These are phyloP conservation scores for Seira musarum DNA, from an alignment of 2,888 invertebrate species.

Conservation along the genomic window DNA sequence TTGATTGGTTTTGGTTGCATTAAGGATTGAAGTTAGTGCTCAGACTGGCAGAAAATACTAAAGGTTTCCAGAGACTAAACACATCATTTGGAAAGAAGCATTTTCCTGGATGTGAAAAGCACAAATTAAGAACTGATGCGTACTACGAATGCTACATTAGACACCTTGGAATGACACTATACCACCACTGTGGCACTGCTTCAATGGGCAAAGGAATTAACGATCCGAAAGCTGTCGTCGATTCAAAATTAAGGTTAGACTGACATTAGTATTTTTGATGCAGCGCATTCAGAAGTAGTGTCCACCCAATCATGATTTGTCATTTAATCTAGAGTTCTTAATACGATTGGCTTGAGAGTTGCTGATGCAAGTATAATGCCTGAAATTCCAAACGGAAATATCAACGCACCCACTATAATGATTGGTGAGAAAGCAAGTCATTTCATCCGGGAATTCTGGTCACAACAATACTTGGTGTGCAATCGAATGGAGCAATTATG, in stretches of 20 bases:
- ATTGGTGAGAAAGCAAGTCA: constrained; percentile 63
- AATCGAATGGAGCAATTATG: background rate
- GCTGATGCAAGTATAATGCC: constrained; percentile 51
- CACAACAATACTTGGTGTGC: background rate
- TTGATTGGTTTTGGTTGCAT: background rate
- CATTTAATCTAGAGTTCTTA: constrained; percentile 35
- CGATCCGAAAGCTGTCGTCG: constrained; percentile 66
- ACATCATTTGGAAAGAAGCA: background rate
- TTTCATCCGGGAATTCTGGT: constrained; percentile 58
- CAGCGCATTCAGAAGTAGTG: too few relatives aligned
- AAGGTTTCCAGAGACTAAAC: constrained; percentile 30
- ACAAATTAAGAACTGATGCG: constrained; percentile 15
- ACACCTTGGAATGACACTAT: constrained; percentile 76
- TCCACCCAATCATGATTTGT: too few relatives aligned
- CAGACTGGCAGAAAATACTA: constrained; percentile 51
- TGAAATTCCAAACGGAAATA: constrained; percentile 39
- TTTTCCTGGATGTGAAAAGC: constrained; percentile 46
- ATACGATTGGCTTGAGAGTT: constrained; percentile 38
- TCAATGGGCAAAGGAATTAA: constrained; percentile 75
- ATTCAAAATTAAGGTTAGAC: constrained; percentile 66
- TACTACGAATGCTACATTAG: constrained; percentile 53
- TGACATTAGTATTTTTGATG: background rate
- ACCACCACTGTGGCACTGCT: constrained; percentile 78
- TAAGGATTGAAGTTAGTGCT: constrained; percentile 40
- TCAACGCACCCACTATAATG: constrained; percentile 54